Percentiles rank a stretch among this genome's conserved stretches.
These are phyloP conservation scores for Chlorops oryzae DNA, from an alignment of 1,140 invertebrate genomes.

Conservation along the genomic window DNA sequence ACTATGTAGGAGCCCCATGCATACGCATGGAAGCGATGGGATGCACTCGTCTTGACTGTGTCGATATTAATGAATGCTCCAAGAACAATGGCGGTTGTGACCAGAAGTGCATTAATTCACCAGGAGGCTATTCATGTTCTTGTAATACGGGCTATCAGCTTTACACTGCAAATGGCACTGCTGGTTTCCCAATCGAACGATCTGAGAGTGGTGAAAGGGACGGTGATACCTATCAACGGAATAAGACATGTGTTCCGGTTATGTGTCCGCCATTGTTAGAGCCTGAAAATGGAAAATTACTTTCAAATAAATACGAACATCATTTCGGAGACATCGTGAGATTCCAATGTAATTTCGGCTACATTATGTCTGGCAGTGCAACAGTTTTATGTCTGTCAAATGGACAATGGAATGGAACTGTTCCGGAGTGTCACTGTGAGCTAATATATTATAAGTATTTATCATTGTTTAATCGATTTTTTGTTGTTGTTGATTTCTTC, in stretches of 20 bases:
- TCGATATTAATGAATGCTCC: conserved; percentile 88
- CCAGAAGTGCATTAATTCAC: conserved; percentile 85
- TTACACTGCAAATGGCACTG: conserved; percentile 83
- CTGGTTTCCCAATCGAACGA: conserved; percentile 74
- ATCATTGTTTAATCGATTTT: background rate
- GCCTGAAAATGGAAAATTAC: conserved; percentile 83
- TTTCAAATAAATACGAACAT: conserved; percentile 74
- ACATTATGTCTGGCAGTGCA: conserved; percentile 79
- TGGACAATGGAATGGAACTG: conserved; percentile 89
- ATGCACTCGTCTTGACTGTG: conserved; percentile 82
- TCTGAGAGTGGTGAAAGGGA: conserved; percentile 81
- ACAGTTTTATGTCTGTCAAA: conserved; percentile 80
- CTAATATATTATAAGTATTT: conserved; percentile 10
- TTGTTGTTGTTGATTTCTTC: conserved; percentile 21
- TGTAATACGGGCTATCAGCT: conserved; percentile 92
- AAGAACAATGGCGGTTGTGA: conserved; percentile 88
- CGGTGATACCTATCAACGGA: conserved; percentile 82
- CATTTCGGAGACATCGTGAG: conserved; percentile 85
- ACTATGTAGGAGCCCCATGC: conserved; percentile 83
- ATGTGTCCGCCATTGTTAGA: conserved; percentile 77
- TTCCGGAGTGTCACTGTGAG: conserved; percentile 87
- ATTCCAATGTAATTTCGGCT: conserved; percentile 95
- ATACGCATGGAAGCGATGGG: conserved; percentile 90
- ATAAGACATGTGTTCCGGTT: conserved; percentile 91
- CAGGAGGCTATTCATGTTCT: conserved; percentile 79